Base-by-base conservation (phyloP, 2,797 vertebrate species). In the Mus minutoides region DNA sequence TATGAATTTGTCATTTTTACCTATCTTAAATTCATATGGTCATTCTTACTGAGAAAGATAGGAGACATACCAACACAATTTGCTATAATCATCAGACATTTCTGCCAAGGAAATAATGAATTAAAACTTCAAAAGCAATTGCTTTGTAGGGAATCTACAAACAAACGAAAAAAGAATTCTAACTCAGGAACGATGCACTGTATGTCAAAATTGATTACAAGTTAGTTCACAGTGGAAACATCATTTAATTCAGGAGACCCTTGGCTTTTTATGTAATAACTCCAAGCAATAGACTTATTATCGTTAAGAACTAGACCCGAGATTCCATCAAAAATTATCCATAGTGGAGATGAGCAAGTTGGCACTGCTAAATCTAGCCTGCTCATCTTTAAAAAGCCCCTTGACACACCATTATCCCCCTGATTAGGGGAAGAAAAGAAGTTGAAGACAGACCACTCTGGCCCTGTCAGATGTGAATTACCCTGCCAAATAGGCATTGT, bases 121-220 rank as follows among this genome's bases (percentile, higher is more conserved):
- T 87, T 90, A 76, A 76, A 73, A 40, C 86, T 95, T 75, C 26
- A 46, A 90, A 83, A 89, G 16, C 4, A 58, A 88, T 80, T 94
- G 5, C 12, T 89, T 87, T 69, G 5, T 60, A 91, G 46, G 83
- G 52, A 6, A 11, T 54, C 21, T 62, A n/a, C 49, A 80, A 73
- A 49, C 37, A 85, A 62, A 58, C 52, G 3, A 26, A 21, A 56
- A 29, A 17, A 43, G 21, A 85, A 3, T 4, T 16, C 52, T 54
- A 85, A 95, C 58, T 91, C 24, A 52, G 43, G 24, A 94, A 91
- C 37, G 6, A 84, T n/a, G 29, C 46, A 64, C 56, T 69, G 22
- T 79, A 0, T 71, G 43, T 76, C 40, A 56, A 86, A 6, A n/a
- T 46, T 83, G 62, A 85, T 14, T 73, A 37, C 2, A 5, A n/a